A percentile compares a stretch with the other conserved stretches of the same genome.
phyloP scores from a whole-genome alignment of 1,140 invertebrate genomes.

The Panulirus ornatus region DNA sequence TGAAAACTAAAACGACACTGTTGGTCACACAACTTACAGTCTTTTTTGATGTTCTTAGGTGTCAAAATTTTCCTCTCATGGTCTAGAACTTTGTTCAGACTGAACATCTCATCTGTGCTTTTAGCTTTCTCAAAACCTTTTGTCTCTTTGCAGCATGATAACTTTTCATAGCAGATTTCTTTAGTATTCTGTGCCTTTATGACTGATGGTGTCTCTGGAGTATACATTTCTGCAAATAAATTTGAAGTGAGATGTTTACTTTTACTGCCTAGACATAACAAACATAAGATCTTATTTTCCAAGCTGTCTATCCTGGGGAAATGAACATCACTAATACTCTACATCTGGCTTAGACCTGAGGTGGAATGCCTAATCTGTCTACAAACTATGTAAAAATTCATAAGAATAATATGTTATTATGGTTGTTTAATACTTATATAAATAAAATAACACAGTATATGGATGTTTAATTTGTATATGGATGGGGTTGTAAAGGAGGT shows the following conservation, averaged over 20 bases:
- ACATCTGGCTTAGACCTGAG: no score
- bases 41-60: neutral
- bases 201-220: neutral
- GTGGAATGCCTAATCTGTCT: no score
- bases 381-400: no score
- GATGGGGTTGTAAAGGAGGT: no score
- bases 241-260: neutral
- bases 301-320: no score
- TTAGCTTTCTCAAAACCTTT: neutral
- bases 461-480: no score
- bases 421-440: no score
- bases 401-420: no score
- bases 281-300: no score
- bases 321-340: no score
- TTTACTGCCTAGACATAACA: neutral
- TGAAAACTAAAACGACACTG: neutral
- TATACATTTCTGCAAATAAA: neutral
- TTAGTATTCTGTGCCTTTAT: neutral
- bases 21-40: neutral
- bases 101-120: no score
- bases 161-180: neutral
- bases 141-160: neutral
- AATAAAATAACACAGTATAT: no score
- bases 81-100: neutral
- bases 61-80: neutral